Percentiles rank a stretch among this genome's conserved stretches.
phyloP scores from a whole-genome alignment of 2,888 invertebrate genomes.

The Clostera curtula region DNA sequence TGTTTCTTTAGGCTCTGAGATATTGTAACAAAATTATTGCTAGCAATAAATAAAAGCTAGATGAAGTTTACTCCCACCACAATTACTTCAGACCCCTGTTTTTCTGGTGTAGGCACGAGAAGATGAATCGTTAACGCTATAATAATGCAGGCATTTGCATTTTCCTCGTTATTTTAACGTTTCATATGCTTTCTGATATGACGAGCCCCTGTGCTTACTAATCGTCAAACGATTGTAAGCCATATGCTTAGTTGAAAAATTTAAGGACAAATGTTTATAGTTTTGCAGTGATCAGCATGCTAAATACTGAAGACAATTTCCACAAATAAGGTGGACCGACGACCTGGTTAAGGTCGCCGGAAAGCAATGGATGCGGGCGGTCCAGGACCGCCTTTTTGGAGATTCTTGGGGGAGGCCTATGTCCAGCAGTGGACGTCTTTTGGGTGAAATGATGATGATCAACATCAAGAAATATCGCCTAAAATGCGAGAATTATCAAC shows the following conservation, averaged over 20 bases:
- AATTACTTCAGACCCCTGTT: constrained; percentile 15
- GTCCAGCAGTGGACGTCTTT: too few species aligned
- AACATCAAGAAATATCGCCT: too few species aligned
- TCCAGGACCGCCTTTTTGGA: too few species aligned
- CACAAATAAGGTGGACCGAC: too few species aligned
- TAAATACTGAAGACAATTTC: neutral
- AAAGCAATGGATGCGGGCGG: too few species aligned
- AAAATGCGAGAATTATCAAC: too few species aligned
- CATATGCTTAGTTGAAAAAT: constrained; percentile 2
- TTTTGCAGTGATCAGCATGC: neutral
- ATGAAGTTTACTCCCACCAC: constrained; percentile 2
- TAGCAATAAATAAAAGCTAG: too few species aligned
- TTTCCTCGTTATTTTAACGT: constrained; percentile 42
- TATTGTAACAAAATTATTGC: too few species aligned
- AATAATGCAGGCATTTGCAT: constrained; percentile 39
- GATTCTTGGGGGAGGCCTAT: too few species aligned
- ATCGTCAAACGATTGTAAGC: constrained; percentile 27
- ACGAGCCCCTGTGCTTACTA: constrained; percentile 30
- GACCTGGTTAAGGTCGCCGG: too few species aligned
- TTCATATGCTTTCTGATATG: constrained; percentile 32
- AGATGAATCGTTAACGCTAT: constrained; percentile 24
- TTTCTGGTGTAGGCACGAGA: constrained; percentile 24
- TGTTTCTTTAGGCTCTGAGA: too few species aligned
- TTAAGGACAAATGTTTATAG: constrained; percentile 1
- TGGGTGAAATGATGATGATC: too few species aligned